Evolutionary conservation across 1,140 invertebrate genomes (phyloP).

Genomic region (Ridgeia piscesae): DNA sequence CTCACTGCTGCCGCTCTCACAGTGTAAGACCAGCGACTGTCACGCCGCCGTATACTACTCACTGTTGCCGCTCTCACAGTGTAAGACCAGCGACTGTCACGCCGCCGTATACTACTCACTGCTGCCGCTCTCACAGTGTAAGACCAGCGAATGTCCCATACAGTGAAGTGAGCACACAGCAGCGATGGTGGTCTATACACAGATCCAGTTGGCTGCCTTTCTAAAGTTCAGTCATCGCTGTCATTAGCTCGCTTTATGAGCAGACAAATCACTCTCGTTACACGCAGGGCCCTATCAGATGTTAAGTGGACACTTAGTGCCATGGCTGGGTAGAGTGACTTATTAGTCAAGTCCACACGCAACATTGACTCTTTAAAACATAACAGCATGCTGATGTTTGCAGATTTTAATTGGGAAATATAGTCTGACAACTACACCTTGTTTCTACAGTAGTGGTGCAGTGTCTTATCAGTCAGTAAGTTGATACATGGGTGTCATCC

Average conservation of each 20-base stretch:
- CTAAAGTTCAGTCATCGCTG: background rate
- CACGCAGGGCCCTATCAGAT: background rate
- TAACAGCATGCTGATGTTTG: too few species aligned
- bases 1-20: too few species aligned
- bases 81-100: too few species aligned
- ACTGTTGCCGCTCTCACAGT: too few species aligned
- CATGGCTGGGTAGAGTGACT: background rate
- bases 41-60: too few species aligned
- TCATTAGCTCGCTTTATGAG: background rate
- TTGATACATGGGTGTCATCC: background rate
- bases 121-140: background rate
- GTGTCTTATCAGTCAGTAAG: background rate
- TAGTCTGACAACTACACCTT: background rate
- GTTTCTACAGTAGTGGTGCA: background rate
- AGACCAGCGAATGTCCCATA: too few species aligned
- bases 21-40: too few species aligned
- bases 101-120: background rate
- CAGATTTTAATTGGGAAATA: background rate
- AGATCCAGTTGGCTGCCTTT: background rate
- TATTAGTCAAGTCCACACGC: background rate
- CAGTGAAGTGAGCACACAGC: background rate
- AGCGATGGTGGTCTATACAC: background rate
- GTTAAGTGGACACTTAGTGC: background rate
- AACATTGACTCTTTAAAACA: background rate
- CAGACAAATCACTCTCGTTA: conserved; percentile 1